Evolutionary conservation across 2,113 vertebrate species (phyloP), one percentile per base, ranked within the genome.

Genomic region (Natator depressus): DNA sequence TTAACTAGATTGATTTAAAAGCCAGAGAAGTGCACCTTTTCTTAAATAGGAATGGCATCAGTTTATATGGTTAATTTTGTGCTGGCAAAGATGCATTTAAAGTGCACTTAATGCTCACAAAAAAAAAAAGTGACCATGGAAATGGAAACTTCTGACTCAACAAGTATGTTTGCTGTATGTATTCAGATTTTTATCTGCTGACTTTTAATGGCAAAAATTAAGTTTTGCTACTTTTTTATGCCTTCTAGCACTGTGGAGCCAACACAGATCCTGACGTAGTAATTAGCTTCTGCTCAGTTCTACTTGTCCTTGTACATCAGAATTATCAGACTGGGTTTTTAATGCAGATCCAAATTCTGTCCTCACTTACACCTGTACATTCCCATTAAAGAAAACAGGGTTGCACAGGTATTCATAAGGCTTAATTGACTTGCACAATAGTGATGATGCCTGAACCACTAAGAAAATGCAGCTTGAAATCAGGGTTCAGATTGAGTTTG

Each of bases 61-160:
- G 50, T 22, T 53, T 35, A 2, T 38, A 24, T 38, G 0, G 0
- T 53, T 89, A 10, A 22, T 27, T 81, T 1, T 89, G 75, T 78
- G n/a, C 4, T 79, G 84, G 51, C n/a, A 53, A 88, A 1, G 1
- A 72, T 4, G 17, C 72, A 38, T 78, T 92, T 82, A 72, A 96
- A 35, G 10, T 14, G 7, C 24, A 29, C 6, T 82, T 76, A 72
- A 4, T 27, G 75, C 3, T 35, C 20, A 85, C 51, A 94, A 91
- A 91, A 0, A 0, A 42, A 54, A 27, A 57, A 25, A 27, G 9
- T 46, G 78, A 91, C 27, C 82, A 49, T 19, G 88, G 29, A 93
- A 84, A 91, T 0, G 0, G 5, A 2, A 94, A 46, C 3, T 38
- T 80, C 62, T 89, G 51, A 29, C 2, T 25, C 55, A 12, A 69